These are phyloP conservation scores for Gymnocephalus cernua DNA, from an alignment of 2,113 vertebrate species.

Conservation along the genomic window DNA sequence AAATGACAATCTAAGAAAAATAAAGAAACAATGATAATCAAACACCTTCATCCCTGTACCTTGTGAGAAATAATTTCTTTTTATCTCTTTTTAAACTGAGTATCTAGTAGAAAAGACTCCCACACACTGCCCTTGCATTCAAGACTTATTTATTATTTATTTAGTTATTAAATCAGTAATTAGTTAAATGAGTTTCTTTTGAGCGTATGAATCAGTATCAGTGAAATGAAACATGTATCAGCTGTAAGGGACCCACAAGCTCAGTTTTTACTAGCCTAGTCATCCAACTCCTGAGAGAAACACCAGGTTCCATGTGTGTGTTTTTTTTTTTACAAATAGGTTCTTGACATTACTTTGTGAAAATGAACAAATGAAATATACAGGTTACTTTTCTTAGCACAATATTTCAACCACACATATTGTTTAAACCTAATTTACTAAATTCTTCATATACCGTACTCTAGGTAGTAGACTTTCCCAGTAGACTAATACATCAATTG, in stretches of 20 bases:
- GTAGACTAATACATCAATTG: neutral
- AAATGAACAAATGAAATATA: neutral
- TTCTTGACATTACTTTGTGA: neutral
- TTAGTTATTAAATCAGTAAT: neutral
- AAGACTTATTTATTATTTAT: neutral
- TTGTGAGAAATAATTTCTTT: too few relatives aligned
- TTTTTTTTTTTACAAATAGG: neutral
- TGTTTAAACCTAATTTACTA: neutral
- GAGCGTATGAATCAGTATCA: neutral
- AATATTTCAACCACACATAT: neutral
- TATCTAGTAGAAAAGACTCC: neutral
- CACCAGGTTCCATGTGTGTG: too few relatives aligned
- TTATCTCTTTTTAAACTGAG: neutral
- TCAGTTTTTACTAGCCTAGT: neutral
- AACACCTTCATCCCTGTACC: too few relatives aligned
- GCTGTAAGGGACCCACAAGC: too few relatives aligned
- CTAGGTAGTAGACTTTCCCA: neutral
- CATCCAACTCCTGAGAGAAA: neutral
- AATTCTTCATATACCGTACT: neutral
- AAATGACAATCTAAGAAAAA: too few relatives aligned
- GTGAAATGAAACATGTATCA: too few relatives aligned
- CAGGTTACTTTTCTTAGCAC: too few relatives aligned
- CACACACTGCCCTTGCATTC: neutral
- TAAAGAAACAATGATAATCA: too few relatives aligned
- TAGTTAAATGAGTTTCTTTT: neutral